Evolutionary conservation across 2,797 vertebrate genomes (phyloP), one percentile per base, ranked within the genome.

Genomic region (Clarias fuscus): DNA sequence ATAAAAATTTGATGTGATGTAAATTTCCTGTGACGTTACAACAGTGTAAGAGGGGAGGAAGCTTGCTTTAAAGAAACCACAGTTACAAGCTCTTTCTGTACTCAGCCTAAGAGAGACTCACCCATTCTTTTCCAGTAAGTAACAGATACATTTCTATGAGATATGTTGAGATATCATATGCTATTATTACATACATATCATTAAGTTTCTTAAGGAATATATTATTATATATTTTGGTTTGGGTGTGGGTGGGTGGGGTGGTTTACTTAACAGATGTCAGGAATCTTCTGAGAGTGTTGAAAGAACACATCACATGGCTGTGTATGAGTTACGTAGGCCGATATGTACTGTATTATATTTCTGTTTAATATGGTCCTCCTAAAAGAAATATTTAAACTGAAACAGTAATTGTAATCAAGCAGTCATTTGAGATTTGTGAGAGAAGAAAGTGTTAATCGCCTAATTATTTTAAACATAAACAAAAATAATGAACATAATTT

Each of bases 91-190:
- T 59, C n/a, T 43, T 85, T 33, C 58, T 59, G 7, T 18, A 37
- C 53, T 68, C 83, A 22, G 33, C 2, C n/a, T 65, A 6, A 4
- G 43, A 27, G 37, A 33, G n/a, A 8, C 18, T 14, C 58, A 65
- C 17, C 48, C 37, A 33, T 22, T 61, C 3, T 82, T 72, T 48
- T 79, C 48, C 78, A n/a, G 83, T 85, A 85, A 85, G 85, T 86
- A 58, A 68, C 22, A n/a, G 24, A 11, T 64, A 70, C 11, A 67
- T 72, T 37, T 84, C 56, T 20, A n/a, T 68, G 20, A 62, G 18
- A 59, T 64, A 43, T 79, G 8, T 10, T 72, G 33, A 68, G n/a
- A 48, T n/a, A 70, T 33, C 2, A 11, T 48, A 48, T 48, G 11
- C 11, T 37, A 37, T 37, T 37, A 18, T 67, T 76, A 24, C 13